Conservation (phyloP, 1,140 invertebrate genomes). For the Cyphomyrmex costatus region DNA sequence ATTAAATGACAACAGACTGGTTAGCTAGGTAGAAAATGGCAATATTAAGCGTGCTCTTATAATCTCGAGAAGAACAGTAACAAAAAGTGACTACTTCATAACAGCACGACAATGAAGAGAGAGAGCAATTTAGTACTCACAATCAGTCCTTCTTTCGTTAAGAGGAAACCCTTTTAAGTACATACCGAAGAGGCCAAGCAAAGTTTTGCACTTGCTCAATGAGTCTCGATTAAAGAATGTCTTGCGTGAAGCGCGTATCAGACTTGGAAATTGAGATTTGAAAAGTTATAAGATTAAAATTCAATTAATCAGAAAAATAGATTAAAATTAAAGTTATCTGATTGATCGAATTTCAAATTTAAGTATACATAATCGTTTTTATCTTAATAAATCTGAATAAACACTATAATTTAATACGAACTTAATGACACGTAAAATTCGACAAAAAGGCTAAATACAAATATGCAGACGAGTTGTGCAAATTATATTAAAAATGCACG, state of each 20-base stretch:
- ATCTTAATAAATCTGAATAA: not conserved
- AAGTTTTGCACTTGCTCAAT: constrained; percentile 15
- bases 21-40: constrained; percentile 22
- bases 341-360: not conserved
- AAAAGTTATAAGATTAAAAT: not conserved
- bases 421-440: not conserved
- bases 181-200: not conserved
- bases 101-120: constrained; percentile 47
- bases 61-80: constrained; percentile 26
- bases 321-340: not conserved
- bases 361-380: not conserved
- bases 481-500: constrained; percentile 43
- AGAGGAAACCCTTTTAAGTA: constrained; percentile 23
- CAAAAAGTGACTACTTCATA: constrained; percentile 37
- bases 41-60: constrained; percentile 52
- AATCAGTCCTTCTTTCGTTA: not conserved
- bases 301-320: not conserved
- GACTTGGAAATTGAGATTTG: not conserved
- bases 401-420: not conserved
- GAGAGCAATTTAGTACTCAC: constrained; percentile 43
- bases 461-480: not conserved
- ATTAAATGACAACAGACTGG: constrained; percentile 26
- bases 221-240: not conserved
- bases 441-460: not conserved
- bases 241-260: not conserved